Percentiles rank a stretch among this genome's conserved stretches.
Evolutionary conservation across 2,888 invertebrate species (phyloP).

Genomic region (Acleris emargana): DNA sequence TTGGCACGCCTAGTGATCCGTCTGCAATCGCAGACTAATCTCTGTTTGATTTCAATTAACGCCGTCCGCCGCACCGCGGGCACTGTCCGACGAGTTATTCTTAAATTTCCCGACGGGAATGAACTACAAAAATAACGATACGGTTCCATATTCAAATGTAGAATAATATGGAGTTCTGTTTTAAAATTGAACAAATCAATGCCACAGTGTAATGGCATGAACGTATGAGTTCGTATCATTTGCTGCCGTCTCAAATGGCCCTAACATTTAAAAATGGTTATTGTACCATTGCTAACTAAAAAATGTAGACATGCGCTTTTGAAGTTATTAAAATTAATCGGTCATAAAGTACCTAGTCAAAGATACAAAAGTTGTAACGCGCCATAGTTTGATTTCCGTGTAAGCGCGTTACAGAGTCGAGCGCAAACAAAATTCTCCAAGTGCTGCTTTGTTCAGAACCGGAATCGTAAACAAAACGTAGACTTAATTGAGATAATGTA

Average conservation of each 20-base stretch:
- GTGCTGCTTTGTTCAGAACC: constrained; percentile 62
- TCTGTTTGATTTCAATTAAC: constrained; percentile 80
- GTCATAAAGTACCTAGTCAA: not conserved
- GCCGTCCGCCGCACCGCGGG: constrained; percentile 38
- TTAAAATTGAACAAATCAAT: constrained; percentile 3
- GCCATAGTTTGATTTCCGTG: constrained; percentile 35
- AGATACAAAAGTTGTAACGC: constrained; percentile 25
- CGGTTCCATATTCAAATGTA: constrained; percentile 3
- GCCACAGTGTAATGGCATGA: not conserved
- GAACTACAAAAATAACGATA: constrained; percentile 3
- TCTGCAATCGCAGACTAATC: constrained; percentile 66
- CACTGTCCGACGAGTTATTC: constrained; percentile 24
- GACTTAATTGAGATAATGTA: constrained; percentile 80
- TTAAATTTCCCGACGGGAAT: constrained; percentile 16
- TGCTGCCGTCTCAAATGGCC: no score
- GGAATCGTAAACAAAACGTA: constrained; percentile 71
- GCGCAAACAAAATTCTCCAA: constrained; percentile 69
- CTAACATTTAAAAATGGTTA: not conserved
- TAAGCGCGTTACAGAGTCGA: constrained; percentile 35
- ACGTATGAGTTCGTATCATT: no score
- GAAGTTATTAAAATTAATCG: not conserved
- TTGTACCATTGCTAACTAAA: not conserved
- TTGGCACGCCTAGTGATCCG: constrained; percentile 56
- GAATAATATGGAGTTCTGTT: constrained; percentile 14
- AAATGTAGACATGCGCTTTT: no score